A percentile compares a stretch with the other conserved stretches of the same genome.
Evolutionary conservation across 2,888 invertebrate genomes (phyloP).

Genomic region (Limenitis camilla): DNA sequence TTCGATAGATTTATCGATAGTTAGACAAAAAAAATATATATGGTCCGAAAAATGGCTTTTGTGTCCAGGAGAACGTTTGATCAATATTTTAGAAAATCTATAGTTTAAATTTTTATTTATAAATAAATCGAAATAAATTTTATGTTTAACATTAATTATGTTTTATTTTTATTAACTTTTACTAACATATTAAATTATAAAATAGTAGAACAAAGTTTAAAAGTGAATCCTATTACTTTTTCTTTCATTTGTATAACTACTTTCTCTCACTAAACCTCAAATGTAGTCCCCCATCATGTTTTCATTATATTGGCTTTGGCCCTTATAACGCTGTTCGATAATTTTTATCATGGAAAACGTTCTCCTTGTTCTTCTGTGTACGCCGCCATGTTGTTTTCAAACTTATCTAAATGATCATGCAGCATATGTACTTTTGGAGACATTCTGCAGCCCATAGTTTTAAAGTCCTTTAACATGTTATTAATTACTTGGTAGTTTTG

Average conservation of each 20-base stretch:
- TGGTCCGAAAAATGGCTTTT: no score
- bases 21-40: conserved; percentile 15
- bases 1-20: conserved; percentile 11
- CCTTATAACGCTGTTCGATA: no score
- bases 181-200: neutral
- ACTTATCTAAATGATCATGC: conserved; percentile 27
- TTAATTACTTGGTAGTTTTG: conserved; percentile 15
- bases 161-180: neutral
- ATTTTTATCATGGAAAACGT: no score
- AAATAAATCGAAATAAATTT: conserved; percentile 19
- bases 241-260: conserved; percentile 20
- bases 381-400: conserved; percentile 23
- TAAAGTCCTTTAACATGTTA: conserved; percentile 12
- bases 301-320: no score
- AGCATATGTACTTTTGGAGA: conserved; percentile 15
- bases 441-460: conserved; percentile 13
- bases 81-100: conserved; percentile 18
- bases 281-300: conserved; percentile 26
- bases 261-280: conserved; percentile 25
- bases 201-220: conserved; percentile 17
- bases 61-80: conserved; percentile 15
- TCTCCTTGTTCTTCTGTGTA: conserved; percentile 22
- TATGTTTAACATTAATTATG: no score
- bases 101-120: conserved; percentile 17
- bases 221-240: conserved; percentile 24